phyloP scores from a whole-genome alignment of 2,888 invertebrate species.

The Auanema sp. region DNA sequence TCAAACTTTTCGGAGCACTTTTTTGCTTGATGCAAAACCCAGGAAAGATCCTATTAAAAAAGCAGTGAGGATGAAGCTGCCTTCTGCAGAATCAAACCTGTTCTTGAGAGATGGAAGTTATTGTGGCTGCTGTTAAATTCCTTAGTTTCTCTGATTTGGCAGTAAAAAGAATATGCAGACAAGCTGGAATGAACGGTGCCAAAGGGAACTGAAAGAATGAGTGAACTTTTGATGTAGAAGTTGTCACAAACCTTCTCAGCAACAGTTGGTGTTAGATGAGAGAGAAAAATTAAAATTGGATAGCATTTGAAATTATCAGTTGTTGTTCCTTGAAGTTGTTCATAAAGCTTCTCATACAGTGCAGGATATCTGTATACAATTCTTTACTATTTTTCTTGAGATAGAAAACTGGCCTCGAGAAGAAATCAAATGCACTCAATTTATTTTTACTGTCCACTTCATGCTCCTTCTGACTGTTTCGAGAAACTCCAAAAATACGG shows the following conservation, averaged over 20 bases:
- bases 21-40: too few species aligned
- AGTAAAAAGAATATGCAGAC: slow-evolving; percentile 30
- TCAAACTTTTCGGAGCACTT: neutral
- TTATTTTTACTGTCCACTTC: slow-evolving; percentile 40
- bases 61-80: too few species aligned
- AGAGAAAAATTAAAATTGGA: slow-evolving; percentile 41
- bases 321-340: slow-evolving; percentile 12
- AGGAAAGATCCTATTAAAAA: too few species aligned
- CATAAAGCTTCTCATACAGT: slow-evolving; percentile 20
- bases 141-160: slow-evolving; percentile 41
- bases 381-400: neutral
- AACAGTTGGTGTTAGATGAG: slow-evolving; percentile 38
- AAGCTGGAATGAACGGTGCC: slow-evolving; percentile 27
- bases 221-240: too few species aligned
- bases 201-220: slow-evolving; percentile 22
- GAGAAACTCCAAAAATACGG: slow-evolving; percentile 43
- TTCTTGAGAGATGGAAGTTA: slow-evolving; percentile 37
- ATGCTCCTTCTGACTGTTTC: slow-evolving; percentile 32
- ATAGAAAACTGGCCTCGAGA: slow-evolving; percentile 33
- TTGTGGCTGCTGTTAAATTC: slow-evolving; percentile 45
- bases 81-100: too few species aligned
- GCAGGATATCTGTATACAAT: slow-evolving; percentile 23
- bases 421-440: slow-evolving; percentile 49
- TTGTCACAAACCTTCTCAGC: neutral
- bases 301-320: slow-evolving; percentile 33